Evolutionary conservation across 1,140 invertebrate genomes (phyloP).

Genomic region (Drosophila tropicalis): DNA sequence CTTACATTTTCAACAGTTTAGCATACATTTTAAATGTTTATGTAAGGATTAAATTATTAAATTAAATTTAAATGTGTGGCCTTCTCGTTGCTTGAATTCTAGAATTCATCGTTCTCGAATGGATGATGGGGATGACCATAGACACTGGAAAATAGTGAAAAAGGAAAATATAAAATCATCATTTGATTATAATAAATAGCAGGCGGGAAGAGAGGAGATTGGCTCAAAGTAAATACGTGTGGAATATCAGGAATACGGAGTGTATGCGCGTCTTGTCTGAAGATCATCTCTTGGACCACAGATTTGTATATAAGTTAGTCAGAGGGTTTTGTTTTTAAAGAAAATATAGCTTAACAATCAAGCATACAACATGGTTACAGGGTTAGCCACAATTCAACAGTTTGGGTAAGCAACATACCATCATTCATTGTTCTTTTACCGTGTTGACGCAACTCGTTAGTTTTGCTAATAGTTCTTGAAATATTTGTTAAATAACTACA

Average conservation of each 20-base stretch:
- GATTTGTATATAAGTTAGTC: too few relatives aligned
- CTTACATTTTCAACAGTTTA: too few relatives aligned
- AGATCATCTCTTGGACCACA: too few relatives aligned
- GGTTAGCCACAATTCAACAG: not conserved
- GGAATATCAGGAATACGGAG: too few relatives aligned
- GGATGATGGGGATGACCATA: conserved; percentile 66
- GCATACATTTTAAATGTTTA: conserved; percentile 7
- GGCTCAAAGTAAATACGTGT: too few relatives aligned
- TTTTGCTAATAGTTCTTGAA: conserved; percentile 16
- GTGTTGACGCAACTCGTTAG: conserved; percentile 4
- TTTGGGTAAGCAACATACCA: conserved; percentile 10
- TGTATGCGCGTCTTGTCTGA: too few relatives aligned
- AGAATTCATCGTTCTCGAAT: conserved; percentile 69
- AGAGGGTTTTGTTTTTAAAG: too few relatives aligned
- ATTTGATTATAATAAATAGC: conserved; percentile 11
- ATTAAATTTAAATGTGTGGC: not conserved
- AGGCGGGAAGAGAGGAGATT: too few relatives aligned
- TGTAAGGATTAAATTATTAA: conserved; percentile 2
- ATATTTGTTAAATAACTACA: conserved; percentile 33
- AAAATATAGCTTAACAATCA: too few relatives aligned
- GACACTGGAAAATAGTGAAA: conserved; percentile 42
- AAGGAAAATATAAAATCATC: not conserved
- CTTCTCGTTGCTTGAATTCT: conserved; percentile 10
- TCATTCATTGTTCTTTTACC: conserved; percentile 1
- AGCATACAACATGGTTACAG: too few relatives aligned